These are phyloP conservation scores for Sarcophaga subvicina DNA, from an alignment of 2,888 invertebrate genomes.

Conservation along the genomic window DNA sequence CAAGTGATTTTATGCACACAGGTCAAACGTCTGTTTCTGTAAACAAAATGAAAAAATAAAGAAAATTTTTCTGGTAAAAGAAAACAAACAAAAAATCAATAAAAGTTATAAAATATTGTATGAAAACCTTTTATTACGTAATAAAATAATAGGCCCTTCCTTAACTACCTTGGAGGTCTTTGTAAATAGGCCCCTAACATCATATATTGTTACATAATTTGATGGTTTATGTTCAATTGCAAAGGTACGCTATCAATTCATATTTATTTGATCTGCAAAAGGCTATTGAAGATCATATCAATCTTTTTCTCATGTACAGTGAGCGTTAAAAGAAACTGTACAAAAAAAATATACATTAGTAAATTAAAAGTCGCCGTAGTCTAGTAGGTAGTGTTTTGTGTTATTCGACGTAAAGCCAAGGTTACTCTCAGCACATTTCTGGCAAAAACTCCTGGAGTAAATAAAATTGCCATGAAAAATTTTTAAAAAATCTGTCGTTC, in stretches of 20 bases:
- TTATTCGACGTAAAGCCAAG: too few relatives aligned
- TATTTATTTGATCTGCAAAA: constrained; percentile 25
- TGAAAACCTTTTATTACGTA: background rate
- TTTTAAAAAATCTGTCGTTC: too few relatives aligned
- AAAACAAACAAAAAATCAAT: background rate
- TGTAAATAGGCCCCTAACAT: background rate
- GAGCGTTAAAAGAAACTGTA: too few relatives aligned
- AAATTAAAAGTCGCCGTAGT: too few relatives aligned
- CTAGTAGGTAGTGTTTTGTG: too few relatives aligned
- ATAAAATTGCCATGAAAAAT: too few relatives aligned
- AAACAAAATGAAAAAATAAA: too few relatives aligned
- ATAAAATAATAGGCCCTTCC: background rate
- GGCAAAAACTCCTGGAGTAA: too few relatives aligned
- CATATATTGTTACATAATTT: background rate
- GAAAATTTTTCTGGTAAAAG: background rate
- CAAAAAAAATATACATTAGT: too few relatives aligned
- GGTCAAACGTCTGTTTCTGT: too few relatives aligned
- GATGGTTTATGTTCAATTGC: background rate
- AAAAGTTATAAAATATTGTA: background rate
- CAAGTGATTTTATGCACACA: background rate
- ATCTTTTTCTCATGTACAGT: background rate
- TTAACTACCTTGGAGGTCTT: constrained; percentile 34
- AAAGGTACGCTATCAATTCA: constrained; percentile 8
- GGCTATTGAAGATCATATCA: background rate
- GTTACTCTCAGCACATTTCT: too few relatives aligned